Evolutionary conservation across 1,140 invertebrate genomes (phyloP), one percentile per base, ranked within the genome.

Genomic region (Gryon sp.): DNA sequence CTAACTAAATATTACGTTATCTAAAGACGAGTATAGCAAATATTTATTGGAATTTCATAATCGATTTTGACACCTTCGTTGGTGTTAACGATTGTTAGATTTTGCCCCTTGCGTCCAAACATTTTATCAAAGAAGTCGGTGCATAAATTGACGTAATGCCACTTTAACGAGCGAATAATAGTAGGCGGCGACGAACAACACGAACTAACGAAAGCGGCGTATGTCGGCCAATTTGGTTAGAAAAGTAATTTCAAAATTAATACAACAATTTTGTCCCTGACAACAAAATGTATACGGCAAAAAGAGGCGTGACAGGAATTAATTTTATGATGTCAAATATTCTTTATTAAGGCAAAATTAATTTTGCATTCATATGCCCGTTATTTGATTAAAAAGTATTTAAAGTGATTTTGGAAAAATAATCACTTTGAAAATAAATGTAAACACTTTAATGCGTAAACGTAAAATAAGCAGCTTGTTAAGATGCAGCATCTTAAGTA

Each of bases 161-260:
- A 46, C 46, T 70, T 70, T 60, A 70, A 70, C 66, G 55, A 70
- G 55, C 18, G 68, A 15, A 72, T 72, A 72, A 72, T 72, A 9
- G 68, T 38, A 40, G 57, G 46, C 55, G 32, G 28, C 28, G 5
- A 19, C 12, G 40, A 66, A 19, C 30, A 7, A 12, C 46, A 40
- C 38, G 68, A 52, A 68, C 43, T 34, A 32, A 55, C 41, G 36
- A 55, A 28, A 46, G 50, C 22, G 60, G 62, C 41, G 50, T 46
- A 52, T 52, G 74, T 55, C 53, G 48, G 41, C 50, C n/a, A 40
- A 26, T 57, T 6, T 14, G 14, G 30, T n/a, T 62, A 60, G 48
- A 62, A 68, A 55, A 30, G 41, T 20, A 69, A 77, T 77, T 77
- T 43, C 11, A 14, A 60, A 60, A 76, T 76, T 65, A 68, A 68